Conservation (phyloP, 2,113 vertebrate species). For the Grallaria varia region DNA sequence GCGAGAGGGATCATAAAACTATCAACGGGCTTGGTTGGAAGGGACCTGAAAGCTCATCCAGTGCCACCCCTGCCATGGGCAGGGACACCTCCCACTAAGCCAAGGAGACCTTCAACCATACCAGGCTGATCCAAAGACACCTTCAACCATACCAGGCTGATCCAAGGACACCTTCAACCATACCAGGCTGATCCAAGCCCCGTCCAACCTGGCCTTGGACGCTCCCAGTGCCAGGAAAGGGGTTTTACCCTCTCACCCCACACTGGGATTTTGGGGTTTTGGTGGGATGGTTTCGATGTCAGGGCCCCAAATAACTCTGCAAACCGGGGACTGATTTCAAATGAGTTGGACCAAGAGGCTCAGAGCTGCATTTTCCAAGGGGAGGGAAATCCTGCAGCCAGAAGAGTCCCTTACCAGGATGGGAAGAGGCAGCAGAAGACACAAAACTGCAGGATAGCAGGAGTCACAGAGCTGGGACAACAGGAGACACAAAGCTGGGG, state of each 20-base stretch:
- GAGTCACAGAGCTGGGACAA: no score
- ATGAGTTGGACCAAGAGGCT: rapidly evolving
- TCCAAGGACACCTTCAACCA: no score
- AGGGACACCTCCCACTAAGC: background rate
- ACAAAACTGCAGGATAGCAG: background rate
- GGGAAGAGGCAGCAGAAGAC: rapidly evolving
- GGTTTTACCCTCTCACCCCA: background rate
- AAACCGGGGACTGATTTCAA: background rate
- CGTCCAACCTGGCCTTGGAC: background rate
- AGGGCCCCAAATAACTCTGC: background rate
- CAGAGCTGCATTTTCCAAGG: background rate
- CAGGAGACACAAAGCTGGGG: background rate
- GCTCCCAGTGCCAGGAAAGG: background rate
- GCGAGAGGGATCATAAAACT: background rate
- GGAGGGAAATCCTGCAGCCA: background rate
- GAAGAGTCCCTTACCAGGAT: background rate
- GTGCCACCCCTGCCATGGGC: background rate
- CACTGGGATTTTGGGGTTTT: rapidly evolving
- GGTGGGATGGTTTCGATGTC: rapidly evolving
- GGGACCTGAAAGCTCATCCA: background rate
- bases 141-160: background rate
- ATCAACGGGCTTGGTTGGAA: background rate
- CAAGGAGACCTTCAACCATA: no score
- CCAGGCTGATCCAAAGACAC: background rate
- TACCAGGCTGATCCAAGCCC: background rate